Conservation (phyloP, 2,888 invertebrate genomes). For the Tetranychus piercei region DNA sequence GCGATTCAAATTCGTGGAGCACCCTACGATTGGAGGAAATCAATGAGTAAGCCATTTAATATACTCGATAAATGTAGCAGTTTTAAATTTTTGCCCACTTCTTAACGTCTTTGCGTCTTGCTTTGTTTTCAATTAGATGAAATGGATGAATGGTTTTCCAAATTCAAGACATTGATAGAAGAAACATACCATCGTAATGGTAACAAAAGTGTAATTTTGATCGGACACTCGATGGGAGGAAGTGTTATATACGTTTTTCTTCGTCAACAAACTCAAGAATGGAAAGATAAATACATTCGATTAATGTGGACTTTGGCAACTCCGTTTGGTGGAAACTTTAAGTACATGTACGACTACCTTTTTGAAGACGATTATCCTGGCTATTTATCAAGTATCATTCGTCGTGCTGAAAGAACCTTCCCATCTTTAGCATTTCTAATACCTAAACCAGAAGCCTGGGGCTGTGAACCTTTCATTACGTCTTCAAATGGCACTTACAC, state of each 20-base stretch:
- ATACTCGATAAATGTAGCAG: background rate
- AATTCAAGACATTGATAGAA: conserved; percentile 2
- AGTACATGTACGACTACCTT: conserved; percentile 12
- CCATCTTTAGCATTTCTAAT: conserved; percentile 8
- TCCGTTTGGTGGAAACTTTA: conserved; percentile 10
- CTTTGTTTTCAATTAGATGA: conserved; percentile 5
- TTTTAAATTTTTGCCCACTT: background rate
- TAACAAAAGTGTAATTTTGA: background rate
- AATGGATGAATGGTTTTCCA: background rate
- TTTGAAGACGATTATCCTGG: conserved; percentile 10
- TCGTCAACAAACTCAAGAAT: background rate
- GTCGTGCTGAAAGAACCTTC: conserved; percentile 9
- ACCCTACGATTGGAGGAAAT: conserved; percentile 10
- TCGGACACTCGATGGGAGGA: conserved; percentile 14
- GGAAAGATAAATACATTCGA: conserved; percentile 9
- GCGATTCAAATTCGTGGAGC: conserved; percentile 2
- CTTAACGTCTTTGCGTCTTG: background rate
- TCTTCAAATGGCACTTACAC: background rate
- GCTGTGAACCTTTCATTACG: background rate
- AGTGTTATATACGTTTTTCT: conserved; percentile 4
- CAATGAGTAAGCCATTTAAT: conserved; percentile 7
- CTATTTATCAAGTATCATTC: background rate
- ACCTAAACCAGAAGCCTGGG: background rate
- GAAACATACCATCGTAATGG: background rate
- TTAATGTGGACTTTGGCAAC: background rate